These are phyloP conservation scores for Eubucco bourcierii DNA, from an alignment of 2,113 vertebrate species.

Conservation along the genomic window DNA sequence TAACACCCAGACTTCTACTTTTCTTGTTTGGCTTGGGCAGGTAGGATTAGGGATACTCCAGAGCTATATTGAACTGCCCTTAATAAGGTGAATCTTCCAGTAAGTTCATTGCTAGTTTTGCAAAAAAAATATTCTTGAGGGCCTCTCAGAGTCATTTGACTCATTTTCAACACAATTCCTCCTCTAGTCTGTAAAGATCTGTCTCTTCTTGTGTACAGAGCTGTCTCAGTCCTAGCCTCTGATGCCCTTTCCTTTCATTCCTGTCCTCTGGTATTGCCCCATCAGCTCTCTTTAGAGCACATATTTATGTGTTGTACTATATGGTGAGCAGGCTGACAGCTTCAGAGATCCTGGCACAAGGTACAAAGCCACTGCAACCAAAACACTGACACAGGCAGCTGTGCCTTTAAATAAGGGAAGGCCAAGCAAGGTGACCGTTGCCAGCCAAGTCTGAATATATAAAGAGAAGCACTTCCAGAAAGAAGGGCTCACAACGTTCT, in stretches of 20 bases:
- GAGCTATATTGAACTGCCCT: background rate
- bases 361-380: slow-evolving; percentile 63
- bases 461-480: slow-evolving; percentile 78
- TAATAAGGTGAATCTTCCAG: background rate
- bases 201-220: background rate
- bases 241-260: background rate
- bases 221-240: background rate
- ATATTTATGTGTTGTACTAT: slow-evolving; percentile 26
- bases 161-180: background rate
- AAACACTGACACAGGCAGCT: slow-evolving; percentile 66
- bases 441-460: slow-evolving; percentile 72
- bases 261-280: background rate
- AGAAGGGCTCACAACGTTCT: slow-evolving; percentile 69
- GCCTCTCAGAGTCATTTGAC: background rate
- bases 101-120: background rate
- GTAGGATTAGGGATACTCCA: background rate
- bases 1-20: background rate
- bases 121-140: background rate
- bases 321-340: slow-evolving; percentile 40
- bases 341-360: slow-evolving; percentile 61
- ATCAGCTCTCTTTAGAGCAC: background rate
- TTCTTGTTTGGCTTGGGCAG: background rate
- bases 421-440: slow-evolving; percentile 59
- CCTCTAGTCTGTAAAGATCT: background rate
- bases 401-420: slow-evolving; percentile 71